Conservation (phyloP, 1,140 invertebrate species). For the Copidosoma floridanum region DNA sequence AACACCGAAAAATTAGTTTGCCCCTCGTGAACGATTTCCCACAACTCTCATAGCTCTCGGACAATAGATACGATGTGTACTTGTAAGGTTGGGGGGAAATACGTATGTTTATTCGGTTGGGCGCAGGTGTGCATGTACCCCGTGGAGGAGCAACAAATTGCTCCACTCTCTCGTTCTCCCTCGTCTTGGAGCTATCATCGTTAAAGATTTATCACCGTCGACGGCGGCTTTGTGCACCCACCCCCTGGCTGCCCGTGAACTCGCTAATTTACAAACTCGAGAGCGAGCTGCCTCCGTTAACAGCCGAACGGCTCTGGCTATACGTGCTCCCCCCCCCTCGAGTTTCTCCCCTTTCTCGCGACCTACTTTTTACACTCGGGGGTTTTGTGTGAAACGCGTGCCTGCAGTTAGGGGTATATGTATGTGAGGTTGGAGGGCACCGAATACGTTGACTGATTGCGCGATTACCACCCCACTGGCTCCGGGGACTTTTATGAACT, state of each 20-base stretch:
- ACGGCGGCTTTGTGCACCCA: neutral
- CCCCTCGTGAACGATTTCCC: too few relatives aligned
- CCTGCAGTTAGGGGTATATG: too few relatives aligned
- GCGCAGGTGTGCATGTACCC: neutral
- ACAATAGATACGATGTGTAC: too few relatives aligned
- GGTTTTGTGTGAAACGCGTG: too few relatives aligned
- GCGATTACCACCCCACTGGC: too few relatives aligned
- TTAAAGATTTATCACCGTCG: slow-evolving; percentile 11
- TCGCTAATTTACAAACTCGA: slow-evolving; percentile 19
- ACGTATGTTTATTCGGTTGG: too few relatives aligned
- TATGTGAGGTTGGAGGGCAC: too few relatives aligned
- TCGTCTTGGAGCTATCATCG: slow-evolving; percentile 3
- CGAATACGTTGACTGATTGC: too few relatives aligned
- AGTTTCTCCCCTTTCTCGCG: neutral
- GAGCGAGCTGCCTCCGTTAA: neutral
- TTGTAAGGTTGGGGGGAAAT: too few relatives aligned
- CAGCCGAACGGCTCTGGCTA: neutral
- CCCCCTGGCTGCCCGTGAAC: neutral
- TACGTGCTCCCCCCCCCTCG: neutral
- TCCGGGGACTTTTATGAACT: too few relatives aligned
- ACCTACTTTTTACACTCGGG: slow-evolving; percentile 2
- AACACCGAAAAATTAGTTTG: too few relatives aligned
- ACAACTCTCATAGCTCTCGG: too few relatives aligned
- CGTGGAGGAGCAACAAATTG: slow-evolving; percentile 11
- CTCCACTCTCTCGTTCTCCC: neutral